phyloP scores from a whole-genome alignment of 2,888 invertebrate genomes.

The Aspidapion aeneum region DNA sequence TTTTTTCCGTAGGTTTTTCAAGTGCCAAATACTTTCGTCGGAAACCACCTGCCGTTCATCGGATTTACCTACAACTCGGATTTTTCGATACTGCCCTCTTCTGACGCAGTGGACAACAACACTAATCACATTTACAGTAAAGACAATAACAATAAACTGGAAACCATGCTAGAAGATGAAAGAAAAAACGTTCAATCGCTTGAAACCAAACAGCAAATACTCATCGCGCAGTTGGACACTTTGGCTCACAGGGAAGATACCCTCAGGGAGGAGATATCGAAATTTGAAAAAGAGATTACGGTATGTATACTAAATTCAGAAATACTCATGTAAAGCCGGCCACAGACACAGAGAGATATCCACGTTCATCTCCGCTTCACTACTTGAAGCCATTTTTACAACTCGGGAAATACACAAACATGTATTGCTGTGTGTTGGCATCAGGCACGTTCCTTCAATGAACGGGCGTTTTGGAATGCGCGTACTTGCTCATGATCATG shows the following conservation, averaged over 20 bases:
- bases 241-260: constrained; percentile 74
- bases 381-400: no score
- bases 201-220: constrained; percentile 69
- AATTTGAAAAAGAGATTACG: constrained; percentile 83
- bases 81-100: constrained; percentile 67
- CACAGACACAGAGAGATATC: no score
- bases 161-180: constrained; percentile 73
- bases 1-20: constrained; percentile 65
- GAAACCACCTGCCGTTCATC: constrained; percentile 93
- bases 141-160: constrained; percentile 61
- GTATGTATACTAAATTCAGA: no score
- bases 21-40: constrained; percentile 95
- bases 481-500: no score
- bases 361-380: no score
- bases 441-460: no score
- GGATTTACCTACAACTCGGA: constrained; percentile 94
- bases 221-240: constrained; percentile 74
- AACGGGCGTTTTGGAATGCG: no score
- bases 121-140: constrained; percentile 46
- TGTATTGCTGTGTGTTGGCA: no score
- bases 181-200: constrained; percentile 66
- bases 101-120: constrained; percentile 55
- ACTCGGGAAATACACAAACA: no score
- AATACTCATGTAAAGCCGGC: no score
- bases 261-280: constrained; percentile 73